A percentile compares a stretch with the other conserved stretches of the same genome.
phyloP scores from a whole-genome alignment of 37 sponge, comb jelly and placozoan species.

The Diacarnus erythraeanus region DNA sequence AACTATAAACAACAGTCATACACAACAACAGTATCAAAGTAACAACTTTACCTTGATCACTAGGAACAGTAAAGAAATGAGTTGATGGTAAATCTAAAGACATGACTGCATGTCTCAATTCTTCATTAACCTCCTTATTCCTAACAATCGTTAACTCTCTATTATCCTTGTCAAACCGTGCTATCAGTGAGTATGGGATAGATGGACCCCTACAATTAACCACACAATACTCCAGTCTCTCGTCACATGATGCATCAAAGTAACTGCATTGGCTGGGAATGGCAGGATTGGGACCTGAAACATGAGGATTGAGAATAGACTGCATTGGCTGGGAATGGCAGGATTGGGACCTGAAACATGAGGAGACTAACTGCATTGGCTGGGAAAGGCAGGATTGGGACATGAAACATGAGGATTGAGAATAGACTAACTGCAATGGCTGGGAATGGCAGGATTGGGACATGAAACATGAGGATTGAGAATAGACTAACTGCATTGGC shows the following conservation, averaged over 20 bases:
- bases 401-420: too few relatives aligned
- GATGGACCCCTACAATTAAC: conserved; percentile 62
- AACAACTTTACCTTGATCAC: background rate
- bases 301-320: too few relatives aligned
- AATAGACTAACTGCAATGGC: conserved; percentile 49
- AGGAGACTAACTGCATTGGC: too few relatives aligned
- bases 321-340: too few relatives aligned
- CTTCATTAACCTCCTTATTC: conserved; percentile 23
- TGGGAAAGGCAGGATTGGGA: too few relatives aligned
- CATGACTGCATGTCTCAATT: conserved; percentile 1
- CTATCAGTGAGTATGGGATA: conserved; percentile 60
- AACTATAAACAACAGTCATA: background rate
- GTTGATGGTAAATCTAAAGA: conserved; percentile 28
- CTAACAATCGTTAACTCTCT: background rate
- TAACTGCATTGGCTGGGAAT: conserved; percentile 40
- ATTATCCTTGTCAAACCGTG: conserved; percentile 9
- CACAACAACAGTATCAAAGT: too few relatives aligned
- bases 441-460: conserved; percentile 32
- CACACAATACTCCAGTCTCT: conserved; percentile 44
- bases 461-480: too few relatives aligned
- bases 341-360: too few relatives aligned
- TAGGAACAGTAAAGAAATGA: conserved; percentile 27
- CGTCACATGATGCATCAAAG: conserved; percentile 45
- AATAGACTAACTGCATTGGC: too few relatives aligned
- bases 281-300: conserved; percentile 37